phyloP scores from a whole-genome alignment of 2,797 vertebrate species.

The Melanotaenia trifasciata region DNA sequence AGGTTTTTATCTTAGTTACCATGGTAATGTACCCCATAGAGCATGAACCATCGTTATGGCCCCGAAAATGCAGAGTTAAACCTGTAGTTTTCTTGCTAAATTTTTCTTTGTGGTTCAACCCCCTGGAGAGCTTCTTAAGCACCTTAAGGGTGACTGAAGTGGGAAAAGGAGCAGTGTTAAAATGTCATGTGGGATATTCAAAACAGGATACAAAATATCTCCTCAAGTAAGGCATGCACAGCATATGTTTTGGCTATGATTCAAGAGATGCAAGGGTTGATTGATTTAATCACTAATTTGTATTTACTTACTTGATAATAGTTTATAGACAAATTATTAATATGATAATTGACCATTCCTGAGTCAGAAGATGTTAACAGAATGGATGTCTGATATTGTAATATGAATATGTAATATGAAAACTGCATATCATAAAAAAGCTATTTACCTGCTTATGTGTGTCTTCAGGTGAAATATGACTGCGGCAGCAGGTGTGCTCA shows the following conservation, averaged over 20 bases:
- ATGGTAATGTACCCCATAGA: not conserved
- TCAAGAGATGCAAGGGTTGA: not conserved
- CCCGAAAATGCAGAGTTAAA: not conserved
- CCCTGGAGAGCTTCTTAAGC: not conserved
- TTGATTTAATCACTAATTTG: not conserved
- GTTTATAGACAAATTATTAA: not conserved
- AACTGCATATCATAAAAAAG: too few species aligned
- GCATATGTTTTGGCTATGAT: not conserved
- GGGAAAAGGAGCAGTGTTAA: not conserved
- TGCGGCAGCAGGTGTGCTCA: conserved; percentile 96
- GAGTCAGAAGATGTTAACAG: not conserved
- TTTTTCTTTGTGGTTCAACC: not conserved
- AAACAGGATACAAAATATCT: not conserved
- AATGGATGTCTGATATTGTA: not conserved
- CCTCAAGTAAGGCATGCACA: not conserved
- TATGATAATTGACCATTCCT: not conserved
- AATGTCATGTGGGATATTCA: not conserved
- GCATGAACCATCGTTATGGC: not conserved
- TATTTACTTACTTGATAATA: not conserved
- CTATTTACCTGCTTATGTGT: conserved; percentile 2
- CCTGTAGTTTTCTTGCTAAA: not conserved
- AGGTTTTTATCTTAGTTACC: not conserved
- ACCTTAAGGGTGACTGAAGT: not conserved
- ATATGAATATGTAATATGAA: not conserved
- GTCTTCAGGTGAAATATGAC: conserved; percentile 87